Base-by-base conservation (phyloP, 1,140 invertebrate species). In the Psilanteris sp. region DNA sequence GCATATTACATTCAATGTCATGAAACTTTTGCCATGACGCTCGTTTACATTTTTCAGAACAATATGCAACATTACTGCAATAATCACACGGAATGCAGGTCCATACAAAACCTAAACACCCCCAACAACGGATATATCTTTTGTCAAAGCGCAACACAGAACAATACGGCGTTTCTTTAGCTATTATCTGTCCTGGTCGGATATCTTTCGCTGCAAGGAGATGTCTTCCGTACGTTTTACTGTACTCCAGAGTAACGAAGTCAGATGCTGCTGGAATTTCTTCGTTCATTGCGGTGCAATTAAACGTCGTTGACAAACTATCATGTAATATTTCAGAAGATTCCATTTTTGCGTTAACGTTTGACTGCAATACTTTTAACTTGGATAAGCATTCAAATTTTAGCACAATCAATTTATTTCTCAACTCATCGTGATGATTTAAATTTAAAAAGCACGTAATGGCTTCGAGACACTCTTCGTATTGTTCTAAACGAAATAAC, bases 131-230 rank as follows among this genome's bases (percentile, higher is more conserved):
- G 32, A 89, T 90, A 11, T 89, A 86, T 32, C 87, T 88, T 79
- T 92, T 90, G 14, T 90, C 83, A 37, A 92, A 1, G 90, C 10
- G 94, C 86, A n/a, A 92, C 3, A 93, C 87, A 4, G 90, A 90
- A 48, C 92, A 90, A 83, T 93, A 97, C 5, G 95, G 93, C 39
- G 92, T 89, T 88, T 97, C 96, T 31, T 93, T 87, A 26, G 92
- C 92, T n/a, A 97, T 76, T 15, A 96, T 87, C 85, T 97, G 93
- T 0, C 95, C 95, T 10, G 92, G 89, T 67, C 86, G 79, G 54
- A 95, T 90, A 79, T 93, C 89, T 48, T 89, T 88, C 10, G 88
- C 90, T 2, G 93, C 91, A 20, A 92, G 81, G 24, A 94, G 85
- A 78, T 92, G 91, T 48, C 93, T 89, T 0, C 93, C 93, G 80